Evolutionary conservation across 1,140 invertebrate genomes (phyloP).

Genomic region (Gyrodactylus bullatarudis): DNA sequence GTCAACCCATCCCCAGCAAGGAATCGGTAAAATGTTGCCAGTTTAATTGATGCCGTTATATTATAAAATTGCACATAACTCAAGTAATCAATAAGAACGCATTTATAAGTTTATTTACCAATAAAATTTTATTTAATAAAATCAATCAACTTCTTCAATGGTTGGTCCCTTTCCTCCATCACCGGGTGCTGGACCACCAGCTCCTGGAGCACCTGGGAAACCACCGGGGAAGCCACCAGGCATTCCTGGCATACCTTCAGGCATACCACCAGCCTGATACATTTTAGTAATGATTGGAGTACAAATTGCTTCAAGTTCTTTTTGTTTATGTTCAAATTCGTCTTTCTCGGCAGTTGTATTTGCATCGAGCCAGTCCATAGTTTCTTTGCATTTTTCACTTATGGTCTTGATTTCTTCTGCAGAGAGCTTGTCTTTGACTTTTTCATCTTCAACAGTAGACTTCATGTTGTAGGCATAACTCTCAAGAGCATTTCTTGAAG

Average conservation of each 20-base stretch:
- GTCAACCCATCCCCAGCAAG: too few relatives aligned
- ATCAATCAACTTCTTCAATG: constrained; percentile 73
- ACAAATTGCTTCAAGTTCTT: constrained; percentile 41
- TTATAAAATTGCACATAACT: too few relatives aligned
- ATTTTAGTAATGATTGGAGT: constrained; percentile 36
- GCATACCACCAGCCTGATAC: too few relatives aligned
- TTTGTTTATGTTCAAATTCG: constrained; percentile 63
- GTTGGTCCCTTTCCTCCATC: constrained; percentile 38
- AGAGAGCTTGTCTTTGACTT: constrained; percentile 30
- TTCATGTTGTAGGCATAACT: constrained; percentile 83
- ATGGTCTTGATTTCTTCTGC: constrained; percentile 54
- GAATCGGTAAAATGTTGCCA: too few relatives aligned
- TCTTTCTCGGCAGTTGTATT: constrained; percentile 62
- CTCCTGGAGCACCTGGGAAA: constrained; percentile 26
- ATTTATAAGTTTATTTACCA: too few relatives aligned
- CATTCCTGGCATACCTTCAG: too few relatives aligned
- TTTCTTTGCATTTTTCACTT: constrained; percentile 57
- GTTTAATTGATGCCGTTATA: too few relatives aligned
- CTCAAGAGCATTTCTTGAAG: constrained; percentile 55
- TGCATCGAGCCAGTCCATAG: constrained; percentile 63
- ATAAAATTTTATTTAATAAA: too few relatives aligned
- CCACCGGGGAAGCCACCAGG: constrained; percentile 24
- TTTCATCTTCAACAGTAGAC: constrained; percentile 39
- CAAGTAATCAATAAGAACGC: too few relatives aligned
- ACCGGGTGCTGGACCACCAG: too few relatives aligned